Evolutionary conservation across 2,888 invertebrate genomes (phyloP), one percentile per base, ranked within the genome.

Genomic region (Lasioglossum calceatum): DNA sequence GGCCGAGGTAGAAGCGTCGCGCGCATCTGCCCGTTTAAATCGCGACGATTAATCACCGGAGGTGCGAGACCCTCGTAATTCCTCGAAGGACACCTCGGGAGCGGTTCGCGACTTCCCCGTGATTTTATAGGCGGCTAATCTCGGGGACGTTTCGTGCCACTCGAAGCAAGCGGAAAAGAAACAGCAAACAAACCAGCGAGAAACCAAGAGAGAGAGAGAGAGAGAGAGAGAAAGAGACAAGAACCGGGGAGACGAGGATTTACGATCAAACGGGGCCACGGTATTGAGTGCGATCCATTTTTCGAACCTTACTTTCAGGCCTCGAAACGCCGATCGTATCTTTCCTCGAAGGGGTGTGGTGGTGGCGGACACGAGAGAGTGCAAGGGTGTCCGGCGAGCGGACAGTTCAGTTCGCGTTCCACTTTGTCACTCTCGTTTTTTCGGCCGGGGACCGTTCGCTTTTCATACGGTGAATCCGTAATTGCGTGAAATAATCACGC

Each of bases 31-130:
- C 76, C 79, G 74, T 64, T 82, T 70, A 81, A 86, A 85, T 84
- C 85, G 78, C 89, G 76, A 58, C 82, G 80, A 82, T 89, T 91
- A 89, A 91, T 90, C 88, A 88, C 78, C 79, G 42, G 58, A 90
- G 81, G 82, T 80, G 86, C 85, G 74, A 75, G 81, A 79, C 77
- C 82, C 85, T 86, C 86, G 86, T 89, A 88, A 88, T 84, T 85
- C 83, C 83, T 83, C 80, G 78, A 87, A 86, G 91, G 84, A 81
- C 87, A 81, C 74, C 82, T 67, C 54, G 72, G 77, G 79, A 81
- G 84, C 79, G 74, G 61, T 82, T 89, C 79, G 82, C 80, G 70
- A 86, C 81, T 83, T 88, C 80, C 82, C 81, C 84, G 82, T 88
- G 81, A 76, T 84, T 90, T 89, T 90, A 88, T 82, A 88, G 85